A percentile compares a stretch with the other conserved stretches of the same genome.
phyloP scores from a whole-genome alignment of 1,140 invertebrate species.

The Anoplolepis gracilipes region DNA sequence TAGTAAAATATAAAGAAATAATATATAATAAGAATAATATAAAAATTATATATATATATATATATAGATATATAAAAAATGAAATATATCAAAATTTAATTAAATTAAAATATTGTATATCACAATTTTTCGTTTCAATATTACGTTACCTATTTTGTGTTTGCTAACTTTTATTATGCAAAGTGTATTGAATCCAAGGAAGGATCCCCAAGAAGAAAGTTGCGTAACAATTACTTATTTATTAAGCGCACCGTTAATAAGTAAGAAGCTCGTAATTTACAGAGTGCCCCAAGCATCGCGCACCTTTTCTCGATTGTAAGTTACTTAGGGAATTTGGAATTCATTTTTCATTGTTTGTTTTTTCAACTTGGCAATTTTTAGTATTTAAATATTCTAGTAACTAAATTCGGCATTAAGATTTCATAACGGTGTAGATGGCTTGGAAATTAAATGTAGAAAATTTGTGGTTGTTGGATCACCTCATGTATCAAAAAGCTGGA shows the following conservation, averaged over 20 bases:
- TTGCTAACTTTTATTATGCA: slow-evolving; percentile 29
- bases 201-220: slow-evolving; percentile 28
- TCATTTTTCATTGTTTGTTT: slow-evolving; percentile 11
- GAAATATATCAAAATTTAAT: no score
- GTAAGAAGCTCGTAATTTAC: slow-evolving; percentile 51
- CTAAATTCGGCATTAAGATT: slow-evolving; percentile 22
- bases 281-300: not conserved
- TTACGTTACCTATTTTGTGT: slow-evolving; percentile 11
- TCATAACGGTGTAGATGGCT: not conserved
- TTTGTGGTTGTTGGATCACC: not conserved
- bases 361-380: slow-evolving; percentile 21
- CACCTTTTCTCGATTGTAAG: slow-evolving; percentile 5
- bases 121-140: slow-evolving; percentile 14
- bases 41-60: no score
- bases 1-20: no score
- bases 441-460: slow-evolving; percentile 1
- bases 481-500: not conserved
- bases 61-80: no score
- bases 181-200: slow-evolving; percentile 18
- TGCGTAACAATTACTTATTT: slow-evolving; percentile 57
- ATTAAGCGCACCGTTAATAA: slow-evolving; percentile 53
- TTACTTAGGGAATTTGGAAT: slow-evolving; percentile 17
- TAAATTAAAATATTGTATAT: slow-evolving; percentile 19
- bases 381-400: slow-evolving; percentile 3
- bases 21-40: no score